Evolutionary conservation across 2,888 invertebrate species (phyloP), one percentile per base, ranked within the genome.

Genomic region (Lasioglossum oenotherae): DNA sequence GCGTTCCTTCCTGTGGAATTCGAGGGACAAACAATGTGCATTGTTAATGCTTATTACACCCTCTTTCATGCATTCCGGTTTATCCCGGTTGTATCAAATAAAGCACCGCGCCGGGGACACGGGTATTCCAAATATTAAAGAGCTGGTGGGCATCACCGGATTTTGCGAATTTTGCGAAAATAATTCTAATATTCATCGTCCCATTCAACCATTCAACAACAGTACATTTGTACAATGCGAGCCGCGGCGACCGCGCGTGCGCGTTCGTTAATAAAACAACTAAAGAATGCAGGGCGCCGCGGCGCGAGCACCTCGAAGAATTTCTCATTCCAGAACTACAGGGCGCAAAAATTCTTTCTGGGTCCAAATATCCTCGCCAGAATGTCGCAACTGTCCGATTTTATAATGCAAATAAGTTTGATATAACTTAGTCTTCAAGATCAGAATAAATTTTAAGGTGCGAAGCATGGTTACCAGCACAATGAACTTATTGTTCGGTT

Each of bases 1-100:
- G n/a, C 71, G 57, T 60, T 72, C 64, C 19, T 82, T 82, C 78
- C 46, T 35, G 71, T 16, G 3, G 27, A 67, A 41, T 69, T 38
- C 73, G 6, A 46, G 16, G 41, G 57, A 80, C 44, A 35, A 83
- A 83, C 74, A 64, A 76, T 67, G 67, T 78, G 27, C 35, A 31
- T 73, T 67, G 53, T 53, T 64, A 71, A 46, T 67, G 77, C 69
- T 84, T 74, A 60, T 74, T 69, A n/a, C 14, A 5, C n/a, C 23
- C 35, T 14, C 38, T 44, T 72, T 73, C 67, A 69, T 67, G 27
- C 31, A 41, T 60, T n/a, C 38, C 73, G 49, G 8, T 35, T 46
- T 49, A 49, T 44, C 27, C 73, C 8, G 49, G 4, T 23, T 12
- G 4, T 31, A 46, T 23, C 31, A 5, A 49, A 74, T 44, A 31